Percentiles rank a stretch among this genome's conserved stretches.
Conservation (phyloP, 2,888 invertebrate species). For the Oligia latruncula region DNA sequence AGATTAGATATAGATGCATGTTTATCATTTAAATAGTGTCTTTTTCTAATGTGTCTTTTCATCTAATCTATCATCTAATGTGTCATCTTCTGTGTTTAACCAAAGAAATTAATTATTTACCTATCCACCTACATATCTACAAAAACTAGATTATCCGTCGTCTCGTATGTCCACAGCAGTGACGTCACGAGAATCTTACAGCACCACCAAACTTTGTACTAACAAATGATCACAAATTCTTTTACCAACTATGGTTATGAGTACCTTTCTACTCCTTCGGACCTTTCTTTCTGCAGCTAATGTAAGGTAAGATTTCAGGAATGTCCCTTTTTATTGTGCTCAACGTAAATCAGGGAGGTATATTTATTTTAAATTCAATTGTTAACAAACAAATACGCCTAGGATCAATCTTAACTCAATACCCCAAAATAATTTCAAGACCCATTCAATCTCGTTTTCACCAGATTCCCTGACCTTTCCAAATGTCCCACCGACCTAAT, state of each 20-base stretch:
- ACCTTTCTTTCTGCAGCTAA: background rate
- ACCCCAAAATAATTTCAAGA: background rate
- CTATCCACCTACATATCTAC: background rate
- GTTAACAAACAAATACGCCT: too few relatives aligned
- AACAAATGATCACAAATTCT: background rate
- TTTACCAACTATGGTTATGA: too few relatives aligned
- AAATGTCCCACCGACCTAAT: conserved; percentile 31
- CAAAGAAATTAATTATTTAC: too few relatives aligned
- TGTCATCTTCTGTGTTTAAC: too few relatives aligned
- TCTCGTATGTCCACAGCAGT: background rate
- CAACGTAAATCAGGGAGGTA: background rate
- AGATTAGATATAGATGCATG: too few relatives aligned
- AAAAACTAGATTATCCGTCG: background rate
- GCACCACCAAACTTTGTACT: background rate
- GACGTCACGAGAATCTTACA: too few relatives aligned
- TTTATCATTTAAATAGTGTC: too few relatives aligned
- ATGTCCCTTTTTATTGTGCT: background rate
- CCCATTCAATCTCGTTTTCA: background rate
- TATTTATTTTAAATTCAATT: too few relatives aligned
- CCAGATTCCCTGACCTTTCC: conserved; percentile 1
- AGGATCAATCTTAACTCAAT: background rate
- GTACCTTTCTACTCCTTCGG: too few relatives aligned
- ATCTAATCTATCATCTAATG: too few relatives aligned
- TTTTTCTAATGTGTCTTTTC: too few relatives aligned
- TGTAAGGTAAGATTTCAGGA: background rate